Base-by-base conservation (phyloP, 2,888 invertebrate species). In the Dasysyrphus tricinctus region DNA sequence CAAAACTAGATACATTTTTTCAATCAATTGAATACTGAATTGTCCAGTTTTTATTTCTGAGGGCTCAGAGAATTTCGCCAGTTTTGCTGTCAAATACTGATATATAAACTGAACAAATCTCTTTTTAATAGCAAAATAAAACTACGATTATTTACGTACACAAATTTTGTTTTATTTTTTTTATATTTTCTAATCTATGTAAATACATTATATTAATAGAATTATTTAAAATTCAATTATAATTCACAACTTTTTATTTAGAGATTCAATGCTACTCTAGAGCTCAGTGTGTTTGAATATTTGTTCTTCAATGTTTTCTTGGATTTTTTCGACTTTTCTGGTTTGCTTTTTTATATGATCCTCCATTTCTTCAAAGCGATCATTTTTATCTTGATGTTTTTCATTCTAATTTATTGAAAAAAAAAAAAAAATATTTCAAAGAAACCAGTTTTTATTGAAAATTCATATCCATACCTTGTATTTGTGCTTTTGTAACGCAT, bases 291-390 rank as follows among this genome's bases (percentile, higher is more conserved):
- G 97, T 88, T 95, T 95, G 90, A 96, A 94, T 88, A 98, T 97
- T 90, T 94, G 95, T 70, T 94, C 93, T 92, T 97, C 97, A 16
- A 98, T 92, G 89, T 96, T 95, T 12, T 94, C 93, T 92, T 98
- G 98, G 85, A 98, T 92, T 93, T 97, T 98, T 90, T 97, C 96
- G 0, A 97, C 96, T 91, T 97, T 97, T 88, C 96, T 94, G 5
- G 95, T 94, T 91, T 97, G 97, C 89, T 97, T 97, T 91, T 97
- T 97, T 65, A 97, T 96, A 89, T 94, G 95, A 89, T 96, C 95
- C 89, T 96, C 95, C 93, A 96, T 94, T 76, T 95, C 93, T 63
- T 94, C 94, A 89, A 94, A 94, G 73, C 94, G 94, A 88, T 95
- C 94, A 80, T 94, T 93, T 91, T 96, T 96, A 86, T 94, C 95